phyloP scores from a whole-genome alignment of 2,888 invertebrate species.

The Eupithecia abbreviata region DNA sequence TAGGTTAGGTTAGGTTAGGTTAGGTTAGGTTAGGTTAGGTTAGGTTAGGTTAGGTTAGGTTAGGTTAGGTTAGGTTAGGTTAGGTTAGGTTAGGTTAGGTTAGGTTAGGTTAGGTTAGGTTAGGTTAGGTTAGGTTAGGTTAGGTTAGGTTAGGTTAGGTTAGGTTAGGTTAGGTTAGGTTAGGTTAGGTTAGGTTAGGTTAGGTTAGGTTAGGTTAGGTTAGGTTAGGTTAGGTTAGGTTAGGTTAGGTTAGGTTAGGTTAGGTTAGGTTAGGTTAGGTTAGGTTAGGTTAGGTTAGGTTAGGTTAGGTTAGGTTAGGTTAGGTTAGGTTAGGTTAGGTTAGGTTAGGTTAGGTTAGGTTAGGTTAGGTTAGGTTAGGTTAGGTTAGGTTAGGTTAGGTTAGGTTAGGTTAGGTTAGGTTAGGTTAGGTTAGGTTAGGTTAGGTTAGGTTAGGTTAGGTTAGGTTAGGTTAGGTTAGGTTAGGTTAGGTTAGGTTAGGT shows the following conservation, averaged over 20 bases:
- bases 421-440: conserved; percentile 19
- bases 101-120: conserved; percentile 34
- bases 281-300: conserved; percentile 34
- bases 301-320: conserved; percentile 19
- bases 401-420: conserved; percentile 22
- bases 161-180: conserved; percentile 46
- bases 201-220: conserved; percentile 43
- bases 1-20: conserved; percentile 37
- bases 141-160: conserved; percentile 37
- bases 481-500: conserved; percentile 34
- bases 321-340: conserved; percentile 22
- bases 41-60: conserved; percentile 27
- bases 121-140: conserved; percentile 42
- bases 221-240: conserved; percentile 46
- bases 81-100: conserved; percentile 32
- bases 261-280: conserved; percentile 39
- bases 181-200: conserved; percentile 44
- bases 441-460: conserved; percentile 22
- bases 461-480: conserved; percentile 28
- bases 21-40: conserved; percentile 37
- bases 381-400: conserved; percentile 25
- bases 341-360: conserved; percentile 30
- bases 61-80: conserved; percentile 34
- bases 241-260: conserved; percentile 42
- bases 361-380: conserved; percentile 24